Base-by-base conservation (phyloP, 2,113 vertebrate genomes). In the Corythoichthys intestinalis region DNA sequence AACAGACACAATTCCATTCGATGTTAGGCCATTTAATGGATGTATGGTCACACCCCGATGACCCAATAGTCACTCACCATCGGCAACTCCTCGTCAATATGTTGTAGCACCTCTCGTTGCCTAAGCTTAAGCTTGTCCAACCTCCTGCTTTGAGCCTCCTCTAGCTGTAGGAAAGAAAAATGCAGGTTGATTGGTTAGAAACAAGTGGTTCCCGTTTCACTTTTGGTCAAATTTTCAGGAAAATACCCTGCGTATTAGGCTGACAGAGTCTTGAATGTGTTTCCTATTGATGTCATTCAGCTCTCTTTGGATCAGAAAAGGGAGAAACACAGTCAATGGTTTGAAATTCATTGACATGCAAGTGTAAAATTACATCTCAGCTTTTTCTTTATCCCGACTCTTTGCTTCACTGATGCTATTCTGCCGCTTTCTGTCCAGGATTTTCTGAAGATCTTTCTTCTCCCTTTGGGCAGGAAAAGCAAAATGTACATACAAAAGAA, bases 391-490 rank as follows among this genome's bases (percentile, higher is more conserved):
- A 49, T 95, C 94, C 0, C 86, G 89, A 0, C 63, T 91, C 80
- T 92, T 95, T 71, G 92, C 94, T 75, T 96, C 94, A 0, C 80
- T 90, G 82, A 96, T 95, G 73, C 93, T 96, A 79, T 95, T 94
- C 59, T 92, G 91, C 64, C 95, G 89, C 48, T 94, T 96, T 72
- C 93, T 90, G 80, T 96, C 94, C 84, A 95, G 74, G 47, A 94
- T 94, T 86, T 92, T 96, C 87, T 95, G 93, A 4, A 96, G 88
- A 39, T 96, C 95, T 62, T 94, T 95, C 90, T 94, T 96, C 87
- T 96, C 95, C 79, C 94, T 96, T 71, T 48, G 66, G 39, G 62
- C 12, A 69, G 54, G 14, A 75, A 1, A 47, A 41, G 3, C n/a
- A 14, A 38, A 52, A 64, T 12, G 37, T 48, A 58, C 28, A 62